Base-by-base conservation (phyloP, 2,113 vertebrate genomes). In the Thermophis baileyi region DNA sequence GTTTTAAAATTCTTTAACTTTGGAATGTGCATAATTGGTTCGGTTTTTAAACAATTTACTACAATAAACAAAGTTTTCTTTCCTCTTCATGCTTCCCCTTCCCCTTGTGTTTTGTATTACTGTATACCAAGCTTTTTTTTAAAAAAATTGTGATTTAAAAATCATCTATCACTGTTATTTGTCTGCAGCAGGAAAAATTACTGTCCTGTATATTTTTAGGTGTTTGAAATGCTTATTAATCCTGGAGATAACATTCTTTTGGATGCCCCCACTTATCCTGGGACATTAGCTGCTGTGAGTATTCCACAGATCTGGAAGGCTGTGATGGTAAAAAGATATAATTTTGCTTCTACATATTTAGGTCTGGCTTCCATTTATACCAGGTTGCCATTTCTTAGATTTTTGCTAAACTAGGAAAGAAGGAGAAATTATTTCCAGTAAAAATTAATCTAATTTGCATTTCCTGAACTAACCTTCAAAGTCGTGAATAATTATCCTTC, bases 151-250 rank as follows among this genome's bases (percentile, higher is more conserved):
- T 81, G n/a, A 81, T 40, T 81, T 81, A 81, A 81, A 81, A 81
- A 81, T 35, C 30, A 69, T n/a, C 30, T 69, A 8, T 40, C 18
- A 20, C 35, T 81, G n/a, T 35, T 40, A 40, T 40, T 81, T 81
- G 35, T 81, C 69, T 40, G 35, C 69, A 81, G 69, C 69, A 81
- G 18, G n/a, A 81, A 81, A 81, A 40, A 81, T 40, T 40, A 81
- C 18, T 81, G 7, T 22, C 74, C 18, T 81, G 20, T 81, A 44
- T 81, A 46, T 74, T 86, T 95, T 96, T 53, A 99, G 99, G 97
- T 98, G 60, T 99, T 99, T 96, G 99, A 99, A 97, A 99, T 99
- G 99, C 97, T 99, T 46, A 94, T 99, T 94, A 98, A 95, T 95
- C 98, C 98, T n/a, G 99, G 98, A 90, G 99, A 99, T 96, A 98